phyloP scores from a whole-genome alignment of 2,113 vertebrate species.

The Phrynosoma platyrhinos region DNA sequence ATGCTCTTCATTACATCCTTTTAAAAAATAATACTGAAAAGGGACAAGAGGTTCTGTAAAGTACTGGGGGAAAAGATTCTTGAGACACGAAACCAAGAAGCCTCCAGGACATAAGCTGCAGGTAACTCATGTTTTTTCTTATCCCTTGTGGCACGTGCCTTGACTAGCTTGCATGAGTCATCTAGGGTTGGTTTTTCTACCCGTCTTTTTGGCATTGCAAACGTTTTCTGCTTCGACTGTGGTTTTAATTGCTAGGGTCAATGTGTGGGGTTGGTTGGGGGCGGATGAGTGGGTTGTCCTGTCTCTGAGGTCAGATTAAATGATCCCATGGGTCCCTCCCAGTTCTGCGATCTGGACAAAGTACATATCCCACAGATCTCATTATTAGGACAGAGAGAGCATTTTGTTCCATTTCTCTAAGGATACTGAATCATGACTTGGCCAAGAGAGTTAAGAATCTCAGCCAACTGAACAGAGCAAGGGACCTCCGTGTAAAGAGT shows the following conservation, averaged over 20 bases:
- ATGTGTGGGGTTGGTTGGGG: neutral
- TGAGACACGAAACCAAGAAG: neutral
- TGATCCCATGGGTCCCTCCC: neutral
- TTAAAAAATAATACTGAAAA: neutral
- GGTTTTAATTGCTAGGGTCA: neutral
- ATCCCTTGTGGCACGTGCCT: neutral
- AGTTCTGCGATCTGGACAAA: neutral
- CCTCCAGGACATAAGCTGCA: neutral
- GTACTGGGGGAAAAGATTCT: neutral
- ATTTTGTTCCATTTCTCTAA: neutral
- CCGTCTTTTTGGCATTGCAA: neutral
- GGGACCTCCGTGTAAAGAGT: no score
- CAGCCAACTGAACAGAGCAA: no score
- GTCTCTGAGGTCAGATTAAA: neutral
- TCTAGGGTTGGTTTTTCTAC: neutral
- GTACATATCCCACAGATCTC: neutral
- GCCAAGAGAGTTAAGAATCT: no score
- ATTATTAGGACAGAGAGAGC: no score
- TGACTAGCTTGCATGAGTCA: neutral
- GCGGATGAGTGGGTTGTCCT: neutral
- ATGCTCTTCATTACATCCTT: neutral
- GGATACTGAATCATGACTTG: neutral
- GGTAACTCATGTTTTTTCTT: neutral
- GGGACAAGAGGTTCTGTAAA: neutral
- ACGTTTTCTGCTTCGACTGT: neutral